Conservation (phyloP, 2,888 invertebrate genomes). For the Oithona nana region DNA sequence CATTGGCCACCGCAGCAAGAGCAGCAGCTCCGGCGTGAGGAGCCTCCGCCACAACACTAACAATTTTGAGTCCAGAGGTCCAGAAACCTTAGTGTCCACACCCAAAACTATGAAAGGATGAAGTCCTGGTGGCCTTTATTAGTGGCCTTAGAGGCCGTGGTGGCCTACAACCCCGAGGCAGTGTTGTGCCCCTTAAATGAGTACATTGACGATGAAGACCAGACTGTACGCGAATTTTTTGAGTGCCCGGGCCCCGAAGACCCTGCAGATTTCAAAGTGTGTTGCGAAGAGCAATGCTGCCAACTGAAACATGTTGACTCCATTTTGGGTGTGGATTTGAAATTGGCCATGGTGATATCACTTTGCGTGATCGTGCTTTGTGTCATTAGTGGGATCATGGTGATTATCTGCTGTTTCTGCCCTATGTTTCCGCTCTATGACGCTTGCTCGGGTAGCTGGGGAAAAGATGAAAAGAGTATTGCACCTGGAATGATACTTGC, state of each 20-base stretch:
- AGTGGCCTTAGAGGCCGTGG: neutral
- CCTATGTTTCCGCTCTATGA: constrained; percentile 13
- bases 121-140: neutral
- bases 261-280: neutral
- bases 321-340: constrained; percentile 2
- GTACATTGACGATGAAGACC: constrained; percentile 7
- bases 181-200: constrained; percentile 4
- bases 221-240: constrained; percentile 13
- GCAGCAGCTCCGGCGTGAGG: too few relatives aligned
- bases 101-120: too few relatives aligned
- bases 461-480: neutral
- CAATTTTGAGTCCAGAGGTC: too few relatives aligned
- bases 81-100: too few relatives aligned
- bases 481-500: neutral
- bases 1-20: too few relatives aligned
- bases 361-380: constrained; percentile 5
- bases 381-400: constrained; percentile 4
- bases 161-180: neutral
- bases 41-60: too few relatives aligned
- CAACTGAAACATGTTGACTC: neutral
- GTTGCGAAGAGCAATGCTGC: constrained; percentile 12
- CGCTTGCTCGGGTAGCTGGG: constrained; percentile 9
- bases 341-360: constrained; percentile 11
- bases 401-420: constrained; percentile 10
- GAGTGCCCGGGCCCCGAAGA: constrained; percentile 15